phyloP scores from a whole-genome alignment of 92 coral and sea anemone genomes.

The Phenganax marumi region DNA sequence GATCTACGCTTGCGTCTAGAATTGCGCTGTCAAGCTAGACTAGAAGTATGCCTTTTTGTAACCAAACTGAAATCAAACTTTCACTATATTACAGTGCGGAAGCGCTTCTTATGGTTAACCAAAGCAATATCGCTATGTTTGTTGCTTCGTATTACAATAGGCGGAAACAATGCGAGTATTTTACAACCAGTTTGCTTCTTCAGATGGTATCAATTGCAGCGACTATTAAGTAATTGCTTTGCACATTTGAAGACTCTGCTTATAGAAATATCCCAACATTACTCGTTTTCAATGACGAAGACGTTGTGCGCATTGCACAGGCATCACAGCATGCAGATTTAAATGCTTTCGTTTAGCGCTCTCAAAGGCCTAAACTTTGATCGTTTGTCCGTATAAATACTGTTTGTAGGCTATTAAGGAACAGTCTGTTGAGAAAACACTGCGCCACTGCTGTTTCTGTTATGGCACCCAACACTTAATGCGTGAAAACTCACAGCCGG shows the following conservation, averaged over 20 bases:
- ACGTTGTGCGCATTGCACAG: not conserved
- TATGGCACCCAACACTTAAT: conserved; percentile 5
- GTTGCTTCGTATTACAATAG: conserved; percentile 12
- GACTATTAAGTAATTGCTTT: conserved; percentile 6
- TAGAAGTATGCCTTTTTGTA: not conserved
- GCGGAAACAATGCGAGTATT: not conserved
- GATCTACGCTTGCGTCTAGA: not conserved
- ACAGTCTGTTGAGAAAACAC: not conserved
- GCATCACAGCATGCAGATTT: not conserved
- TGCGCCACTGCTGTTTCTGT: conserved; percentile 12
- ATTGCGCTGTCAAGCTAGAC: not conserved
- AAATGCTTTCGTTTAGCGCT: not conserved
- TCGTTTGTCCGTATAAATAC: not conserved
- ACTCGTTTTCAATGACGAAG: not conserved
- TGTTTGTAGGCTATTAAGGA: not conserved
- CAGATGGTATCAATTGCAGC: not conserved
- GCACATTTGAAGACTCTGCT: not conserved
- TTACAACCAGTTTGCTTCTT: not conserved
- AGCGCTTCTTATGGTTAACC: not conserved
- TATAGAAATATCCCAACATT: too few species aligned
- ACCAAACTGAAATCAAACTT: too few species aligned
- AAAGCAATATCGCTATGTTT: conserved; percentile 12
- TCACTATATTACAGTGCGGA: not conserved
- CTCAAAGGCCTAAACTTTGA: not conserved
- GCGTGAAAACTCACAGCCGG: conserved; percentile 15